Percentiles rank a stretch among this genome's conserved stretches.
Conservation (phyloP, 2,888 invertebrate genomes). For the Oscheius sp. region DNA sequence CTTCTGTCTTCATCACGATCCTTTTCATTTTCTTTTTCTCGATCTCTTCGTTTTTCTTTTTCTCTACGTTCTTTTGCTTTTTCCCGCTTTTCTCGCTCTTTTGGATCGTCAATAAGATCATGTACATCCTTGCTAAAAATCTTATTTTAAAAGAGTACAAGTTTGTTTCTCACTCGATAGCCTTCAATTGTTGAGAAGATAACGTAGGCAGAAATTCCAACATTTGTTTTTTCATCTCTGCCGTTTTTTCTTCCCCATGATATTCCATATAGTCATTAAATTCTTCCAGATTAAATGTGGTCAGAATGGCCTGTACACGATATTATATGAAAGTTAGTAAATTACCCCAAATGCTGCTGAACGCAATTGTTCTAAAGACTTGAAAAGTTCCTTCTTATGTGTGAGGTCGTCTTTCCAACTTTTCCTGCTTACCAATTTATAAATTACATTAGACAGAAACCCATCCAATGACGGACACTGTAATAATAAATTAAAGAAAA, state of each 20-base stretch:
- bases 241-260: slow-evolving; percentile 16
- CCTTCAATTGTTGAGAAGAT: slow-evolving; percentile 51
- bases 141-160: background rate
- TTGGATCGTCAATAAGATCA: slow-evolving; percentile 21
- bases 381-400: slow-evolving; percentile 54
- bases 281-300: slow-evolving; percentile 49
- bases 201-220: slow-evolving; percentile 44
- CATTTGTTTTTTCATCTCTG: slow-evolving; percentile 29
- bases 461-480: slow-evolving; percentile 59
- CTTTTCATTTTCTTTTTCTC: slow-evolving; percentile 35
- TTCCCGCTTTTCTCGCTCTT: slow-evolving; percentile 32
- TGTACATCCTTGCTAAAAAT: background rate
- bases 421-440: slow-evolving; percentile 56
- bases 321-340: background rate
- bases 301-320: slow-evolving; percentile 52
- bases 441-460: slow-evolving; percentile 66
- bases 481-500: slow-evolving; percentile 72
- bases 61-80: slow-evolving; percentile 39
- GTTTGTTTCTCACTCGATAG: slow-evolving; percentile 13
- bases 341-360: slow-evolving; percentile 54
- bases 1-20: slow-evolving; percentile 33
- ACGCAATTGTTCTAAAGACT: slow-evolving; percentile 51
- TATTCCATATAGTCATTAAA: slow-evolving; percentile 54
- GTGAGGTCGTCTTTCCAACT: slow-evolving; percentile 51
- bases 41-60: slow-evolving; percentile 32